Evolutionary conservation across 2,113 vertebrate species (phyloP).

Genomic region (Eidolon helvum): DNA sequence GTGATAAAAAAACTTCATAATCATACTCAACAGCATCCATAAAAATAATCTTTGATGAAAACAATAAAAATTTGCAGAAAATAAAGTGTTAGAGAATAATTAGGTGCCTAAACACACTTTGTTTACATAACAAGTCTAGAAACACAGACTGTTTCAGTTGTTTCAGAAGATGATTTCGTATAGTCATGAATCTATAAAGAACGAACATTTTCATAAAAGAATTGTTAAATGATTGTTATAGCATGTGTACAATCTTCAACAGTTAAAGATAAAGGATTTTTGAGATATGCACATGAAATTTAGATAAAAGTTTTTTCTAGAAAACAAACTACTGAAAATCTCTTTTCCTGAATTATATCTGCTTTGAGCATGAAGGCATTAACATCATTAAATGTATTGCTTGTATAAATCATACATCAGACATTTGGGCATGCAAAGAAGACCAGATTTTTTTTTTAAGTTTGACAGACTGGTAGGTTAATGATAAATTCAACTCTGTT

Average conservation of each 20-base stretch:
- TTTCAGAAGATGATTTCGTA: constrained; percentile 33
- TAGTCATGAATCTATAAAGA: neutral
- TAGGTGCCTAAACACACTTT: neutral
- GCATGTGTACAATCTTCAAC: neutral
- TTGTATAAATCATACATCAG: constrained; percentile 50
- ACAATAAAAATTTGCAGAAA: neutral
- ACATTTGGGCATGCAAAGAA: neutral
- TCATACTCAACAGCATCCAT: neutral
- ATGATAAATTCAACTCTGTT: constrained; percentile 43
- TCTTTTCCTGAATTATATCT: constrained; percentile 27
- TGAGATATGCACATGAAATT: neutral
- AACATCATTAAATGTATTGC: neutral
- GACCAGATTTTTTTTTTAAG: constrained; percentile 24
- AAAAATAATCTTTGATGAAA: constrained; percentile 22
- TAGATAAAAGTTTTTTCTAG: constrained; percentile 45
- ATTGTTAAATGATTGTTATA: constrained; percentile 3
- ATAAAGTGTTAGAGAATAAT: neutral
- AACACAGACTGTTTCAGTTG: neutral
- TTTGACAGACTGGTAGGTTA: constrained; percentile 7
- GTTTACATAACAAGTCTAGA: constrained; percentile 22
- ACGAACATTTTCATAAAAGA: constrained; percentile 18
- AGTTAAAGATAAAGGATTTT: constrained; percentile 45
- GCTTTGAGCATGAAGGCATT: constrained; percentile 41
- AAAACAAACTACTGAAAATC: constrained; percentile 4
- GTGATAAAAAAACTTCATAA: neutral